These are phyloP conservation scores for Mionectes macconnelli DNA, from an alignment of 2,113 vertebrate genomes.

Conservation along the genomic window DNA sequence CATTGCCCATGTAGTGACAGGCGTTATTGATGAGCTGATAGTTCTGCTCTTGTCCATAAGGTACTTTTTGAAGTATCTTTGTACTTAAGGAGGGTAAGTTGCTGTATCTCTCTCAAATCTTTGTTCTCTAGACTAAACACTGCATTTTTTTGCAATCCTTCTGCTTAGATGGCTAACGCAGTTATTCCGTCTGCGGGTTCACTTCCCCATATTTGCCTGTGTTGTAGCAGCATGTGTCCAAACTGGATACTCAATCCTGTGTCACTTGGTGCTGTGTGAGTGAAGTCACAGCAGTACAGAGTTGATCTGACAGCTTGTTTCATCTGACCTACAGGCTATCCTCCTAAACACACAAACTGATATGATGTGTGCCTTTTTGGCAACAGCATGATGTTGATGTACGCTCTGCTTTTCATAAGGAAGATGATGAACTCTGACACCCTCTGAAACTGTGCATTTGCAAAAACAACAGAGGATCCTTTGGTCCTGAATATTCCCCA, in stretches of 20 bases:
- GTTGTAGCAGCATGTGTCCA: not conserved
- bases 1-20: not conserved
- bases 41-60: not conserved
- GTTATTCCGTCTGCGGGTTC: not conserved
- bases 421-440: not conserved
- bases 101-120: not conserved
- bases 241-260: not conserved
- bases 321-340: not conserved
- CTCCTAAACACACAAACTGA: not conserved
- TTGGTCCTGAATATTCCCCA: not conserved
- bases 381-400: not conserved
- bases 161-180: not conserved
- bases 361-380: not conserved
- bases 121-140: not conserved
- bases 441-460: not conserved
- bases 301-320: not conserved
- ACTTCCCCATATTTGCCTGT: not conserved
- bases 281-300: not conserved
- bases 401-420: not conserved
- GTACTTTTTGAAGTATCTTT: not conserved
- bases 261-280: not conserved
- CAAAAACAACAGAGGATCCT: not conserved
- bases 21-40: not conserved
- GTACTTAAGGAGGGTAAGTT: not conserved
- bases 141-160: not conserved